Percentiles rank a stretch among this genome's conserved stretches.
These are phyloP conservation scores for Leiothrix lutea DNA, from an alignment of 2,113 vertebrate species.

Conservation along the genomic window DNA sequence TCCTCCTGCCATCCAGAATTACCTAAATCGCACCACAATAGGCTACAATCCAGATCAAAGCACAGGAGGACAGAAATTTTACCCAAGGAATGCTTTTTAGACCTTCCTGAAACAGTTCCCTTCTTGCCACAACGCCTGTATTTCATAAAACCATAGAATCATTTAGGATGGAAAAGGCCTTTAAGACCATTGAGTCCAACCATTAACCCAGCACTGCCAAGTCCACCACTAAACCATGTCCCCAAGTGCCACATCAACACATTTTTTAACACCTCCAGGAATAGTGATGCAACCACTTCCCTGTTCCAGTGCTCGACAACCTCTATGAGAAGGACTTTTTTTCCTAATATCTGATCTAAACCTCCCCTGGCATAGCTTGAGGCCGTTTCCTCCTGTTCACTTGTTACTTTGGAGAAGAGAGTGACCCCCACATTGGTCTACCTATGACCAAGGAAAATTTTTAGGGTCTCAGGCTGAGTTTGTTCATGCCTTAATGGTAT, in stretches of 20 bases:
- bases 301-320: not conserved
- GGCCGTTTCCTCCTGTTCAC: not conserved
- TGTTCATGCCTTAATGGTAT: not conserved
- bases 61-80: not conserved
- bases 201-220: not conserved
- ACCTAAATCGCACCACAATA: not conserved
- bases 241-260: not conserved
- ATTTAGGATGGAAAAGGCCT: not conserved
- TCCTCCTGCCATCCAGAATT: not conserved
- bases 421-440: too few species aligned
- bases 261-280: not conserved
- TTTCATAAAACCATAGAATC: not conserved
- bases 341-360: not conserved
- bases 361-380: not conserved
- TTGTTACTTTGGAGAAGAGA: not conserved
- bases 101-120: not conserved
- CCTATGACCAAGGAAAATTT: not conserved
- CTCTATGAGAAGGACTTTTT: not conserved
- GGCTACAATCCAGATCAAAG: not conserved
- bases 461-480: not conserved
- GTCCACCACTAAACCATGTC: not conserved
- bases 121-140: not conserved
- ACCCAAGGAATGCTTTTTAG: not conserved
- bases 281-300: not conserved
- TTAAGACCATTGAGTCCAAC: not conserved